A percentile compares a stretch with the other conserved stretches of the same genome.
Conservation (phyloP, 1,140 invertebrate species). For the Galleria mellonella region DNA sequence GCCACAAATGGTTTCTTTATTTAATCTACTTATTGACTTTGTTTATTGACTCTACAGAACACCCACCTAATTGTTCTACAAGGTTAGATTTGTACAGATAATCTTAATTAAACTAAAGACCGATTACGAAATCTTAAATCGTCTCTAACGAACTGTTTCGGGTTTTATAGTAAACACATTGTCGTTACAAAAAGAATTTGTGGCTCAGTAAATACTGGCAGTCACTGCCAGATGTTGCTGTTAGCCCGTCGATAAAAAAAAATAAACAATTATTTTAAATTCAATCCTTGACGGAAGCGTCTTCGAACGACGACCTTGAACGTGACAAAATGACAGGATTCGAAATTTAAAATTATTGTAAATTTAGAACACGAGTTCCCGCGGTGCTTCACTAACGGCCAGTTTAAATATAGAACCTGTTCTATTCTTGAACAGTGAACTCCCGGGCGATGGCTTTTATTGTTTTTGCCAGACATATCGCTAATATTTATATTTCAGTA, state of each 20-base stretch:
- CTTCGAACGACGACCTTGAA: conserved; percentile 56
- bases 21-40: conserved; percentile 9
- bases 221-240: conserved; percentile 27
- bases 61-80: conserved; percentile 11
- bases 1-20: too few species aligned
- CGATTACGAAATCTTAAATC: not conserved
- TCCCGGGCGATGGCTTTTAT: conserved; percentile 57
- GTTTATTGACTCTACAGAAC: conserved; percentile 9
- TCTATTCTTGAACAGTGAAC: conserved; percentile 67
- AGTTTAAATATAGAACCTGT: conserved; percentile 67
- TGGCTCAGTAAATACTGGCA: conserved; percentile 7
- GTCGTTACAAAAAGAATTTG: conserved; percentile 9
- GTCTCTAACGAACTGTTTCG: conserved; percentile 15
- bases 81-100: conserved; percentile 15
- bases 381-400: conserved; percentile 58
- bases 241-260: conserved; percentile 14
- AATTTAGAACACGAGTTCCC: conserved; percentile 54
- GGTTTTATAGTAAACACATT: conserved; percentile 36
- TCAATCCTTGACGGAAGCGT: conserved; percentile 37
- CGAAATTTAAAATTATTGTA: conserved; percentile 54
- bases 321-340: conserved; percentile 62
- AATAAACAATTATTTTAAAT: conserved; percentile 24
- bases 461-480: conserved; percentile 40
- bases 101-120: conserved; percentile 10
- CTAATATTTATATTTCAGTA: too few species aligned